A percentile compares a stretch with the other conserved stretches of the same genome.
Conservation (phyloP, 2,888 invertebrate species). For the Drosophila bunnanda region DNA sequence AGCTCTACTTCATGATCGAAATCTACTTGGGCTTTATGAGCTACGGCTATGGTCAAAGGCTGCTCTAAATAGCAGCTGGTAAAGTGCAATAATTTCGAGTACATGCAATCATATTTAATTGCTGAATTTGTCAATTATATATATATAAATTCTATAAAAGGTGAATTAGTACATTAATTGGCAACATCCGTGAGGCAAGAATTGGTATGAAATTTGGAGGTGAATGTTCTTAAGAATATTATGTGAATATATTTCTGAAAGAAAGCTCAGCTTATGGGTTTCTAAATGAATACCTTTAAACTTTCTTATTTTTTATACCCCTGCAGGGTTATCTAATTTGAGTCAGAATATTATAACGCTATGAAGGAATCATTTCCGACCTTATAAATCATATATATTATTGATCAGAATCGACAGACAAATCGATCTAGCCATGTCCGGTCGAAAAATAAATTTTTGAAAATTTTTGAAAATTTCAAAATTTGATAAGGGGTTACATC, state of each 20-base stretch:
- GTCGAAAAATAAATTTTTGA: too few relatives aligned
- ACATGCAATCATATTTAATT: background rate
- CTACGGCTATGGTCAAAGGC: background rate
- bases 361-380: too few relatives aligned
- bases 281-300: too few relatives aligned
- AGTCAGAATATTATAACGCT: too few relatives aligned
- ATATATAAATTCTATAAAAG: background rate
- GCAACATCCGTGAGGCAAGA: background rate
- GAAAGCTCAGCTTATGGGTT: background rate
- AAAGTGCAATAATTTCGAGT: slow-evolving; percentile 5
- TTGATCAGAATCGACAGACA: too few relatives aligned
- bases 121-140: background rate
- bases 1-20: background rate
- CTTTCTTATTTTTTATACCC: too few relatives aligned
- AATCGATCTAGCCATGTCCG: too few relatives aligned
- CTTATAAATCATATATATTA: too few relatives aligned
- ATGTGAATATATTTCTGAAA: background rate
- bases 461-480: too few relatives aligned
- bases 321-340: too few relatives aligned
- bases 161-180: background rate
- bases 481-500: too few relatives aligned
- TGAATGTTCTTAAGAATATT: background rate
- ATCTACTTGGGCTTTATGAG: slow-evolving; percentile 8
- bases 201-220: too few relatives aligned
- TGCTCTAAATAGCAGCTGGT: slow-evolving; percentile 2